Base-by-base conservation (phyloP, 2,797 vertebrate species). In the Manis javanica region DNA sequence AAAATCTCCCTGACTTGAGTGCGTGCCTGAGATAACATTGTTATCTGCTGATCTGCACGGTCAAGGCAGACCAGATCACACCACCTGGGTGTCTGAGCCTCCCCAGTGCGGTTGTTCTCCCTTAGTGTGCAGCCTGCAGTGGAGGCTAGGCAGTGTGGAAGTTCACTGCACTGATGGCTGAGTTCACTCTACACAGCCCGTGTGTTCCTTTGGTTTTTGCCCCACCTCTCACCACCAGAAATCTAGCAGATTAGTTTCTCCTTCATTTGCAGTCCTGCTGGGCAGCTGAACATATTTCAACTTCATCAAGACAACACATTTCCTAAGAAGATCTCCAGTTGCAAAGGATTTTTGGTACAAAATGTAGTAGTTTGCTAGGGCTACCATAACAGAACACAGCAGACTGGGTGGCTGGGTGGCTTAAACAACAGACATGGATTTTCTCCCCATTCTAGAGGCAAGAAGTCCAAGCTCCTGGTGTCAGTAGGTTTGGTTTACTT, bases 271-370 rank as follows among this genome's bases (percentile, higher is more conserved):
- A 26, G 24, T 87, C 3, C 31, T 69, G 5, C 39, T 88, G 75
- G 87, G 77, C 46, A 92, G 86, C 79, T 86, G 69, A 87, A 24
- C 24, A 21, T 59, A 42, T 84, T 79, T 89, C 64, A 66, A 26
- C 77, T 51, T 86, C 55, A 59, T 79, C 63, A 69, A 46, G 69
- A 59, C 9, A 86, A 68, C 15, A 42, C 13, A 12, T 55, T 87
- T 95, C 87, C 72, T 75, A 68, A 94, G 16, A 83, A 42, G 39
- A 82, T 66, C 14, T 74, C 31, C 57, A 16, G 23, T 57, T 16
- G 37, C 3, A 72, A 57, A 64, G 24, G 11, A 37, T 34, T 51
- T 91, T 57, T 51, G 34, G 53, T 55, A 53, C 12, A n/a, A 53
- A 49, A 8, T 39, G 7, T 63, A 18, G 77, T 91, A 4, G 6